Evolutionary conservation across 1,140 invertebrate genomes (phyloP).

Genomic region (Pseudomyrmex concolor): DNA sequence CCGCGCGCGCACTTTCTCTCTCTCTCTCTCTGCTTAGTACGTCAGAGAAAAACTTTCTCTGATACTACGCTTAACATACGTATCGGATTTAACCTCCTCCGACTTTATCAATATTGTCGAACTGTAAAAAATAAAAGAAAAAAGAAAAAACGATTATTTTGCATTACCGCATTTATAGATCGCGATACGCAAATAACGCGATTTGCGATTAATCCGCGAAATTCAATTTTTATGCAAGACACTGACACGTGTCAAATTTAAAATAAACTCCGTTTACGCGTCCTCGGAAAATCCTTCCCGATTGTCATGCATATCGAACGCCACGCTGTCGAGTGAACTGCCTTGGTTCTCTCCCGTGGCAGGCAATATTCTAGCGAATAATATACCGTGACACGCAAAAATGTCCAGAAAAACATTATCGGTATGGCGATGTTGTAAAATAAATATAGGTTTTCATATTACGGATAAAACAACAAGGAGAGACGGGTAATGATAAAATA

Average conservation of each 20-base stretch:
- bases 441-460: neutral
- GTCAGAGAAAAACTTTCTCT: neutral
- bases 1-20: too few species aligned
- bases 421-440: neutral
- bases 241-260: conserved; percentile 25
- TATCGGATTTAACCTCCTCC: neutral
- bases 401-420: neutral
- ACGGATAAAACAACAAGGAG: neutral
- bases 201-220: neutral
- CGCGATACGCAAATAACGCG: neutral
- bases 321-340: neutral
- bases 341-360: neutral
- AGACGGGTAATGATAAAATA: neutral
- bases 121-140: too few species aligned
- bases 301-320: conserved; percentile 22
- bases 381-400: neutral
- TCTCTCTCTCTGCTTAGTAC: too few species aligned
- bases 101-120: neutral
- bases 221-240: conserved; percentile 16
- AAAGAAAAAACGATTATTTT: too few species aligned
- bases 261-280: conserved; percentile 30
- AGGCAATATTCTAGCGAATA: conserved; percentile 18
- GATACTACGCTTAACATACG: neutral
- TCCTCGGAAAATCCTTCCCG: neutral
- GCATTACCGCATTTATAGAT: neutral